Evolutionary conservation across 2,113 vertebrate genomes (phyloP), one percentile per base, ranked within the genome.

Genomic region (Amblyornis subalaris): DNA sequence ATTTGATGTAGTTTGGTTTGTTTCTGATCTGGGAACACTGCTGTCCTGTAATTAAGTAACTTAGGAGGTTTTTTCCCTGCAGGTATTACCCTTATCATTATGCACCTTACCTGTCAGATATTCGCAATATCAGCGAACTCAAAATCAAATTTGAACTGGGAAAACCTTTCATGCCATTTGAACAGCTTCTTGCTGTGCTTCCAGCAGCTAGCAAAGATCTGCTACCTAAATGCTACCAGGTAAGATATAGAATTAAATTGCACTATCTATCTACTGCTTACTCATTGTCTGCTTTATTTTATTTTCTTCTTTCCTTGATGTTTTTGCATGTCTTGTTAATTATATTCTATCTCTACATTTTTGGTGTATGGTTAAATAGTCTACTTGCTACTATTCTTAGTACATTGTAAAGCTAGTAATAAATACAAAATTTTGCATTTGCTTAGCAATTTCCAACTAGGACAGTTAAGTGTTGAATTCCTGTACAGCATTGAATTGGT

Each of bases 71-170:
- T 97, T 90, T 96, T 81, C 29, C 21, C 83, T 92, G 35, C 83
- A 99, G 99, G 99, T 99, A 98, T 96, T 99, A 99, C 76, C 99
- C 99, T 33, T 98, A 98, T 80, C 99, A 99, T 98, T 99, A 99
- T 58, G 99, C 99, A 67, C 99, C 99, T 47, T 99, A 99, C 93
- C 97, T 99, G 31, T 99, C 99, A 24, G 99, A 99, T 95, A 99
- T 99, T 94, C 98, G 90, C 57, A 99, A 99, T 72, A 97, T 99
- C 51, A 79, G 98, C 1, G 94, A 96, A 47, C 97, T 99, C 70
- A 97, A 96, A 92, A 95, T 99, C 94, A 98, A 97, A 89, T 99
- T 99, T 98, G 98, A 99, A 38, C 96, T 99, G 14, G 99, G 92
- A 64, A 98, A 98, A 90, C 99, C 99, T 85, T 99, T 99, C 96